Evolutionary conservation across 2,888 invertebrate genomes (phyloP).

Genomic region (Synanthedon tipuliformis): DNA sequence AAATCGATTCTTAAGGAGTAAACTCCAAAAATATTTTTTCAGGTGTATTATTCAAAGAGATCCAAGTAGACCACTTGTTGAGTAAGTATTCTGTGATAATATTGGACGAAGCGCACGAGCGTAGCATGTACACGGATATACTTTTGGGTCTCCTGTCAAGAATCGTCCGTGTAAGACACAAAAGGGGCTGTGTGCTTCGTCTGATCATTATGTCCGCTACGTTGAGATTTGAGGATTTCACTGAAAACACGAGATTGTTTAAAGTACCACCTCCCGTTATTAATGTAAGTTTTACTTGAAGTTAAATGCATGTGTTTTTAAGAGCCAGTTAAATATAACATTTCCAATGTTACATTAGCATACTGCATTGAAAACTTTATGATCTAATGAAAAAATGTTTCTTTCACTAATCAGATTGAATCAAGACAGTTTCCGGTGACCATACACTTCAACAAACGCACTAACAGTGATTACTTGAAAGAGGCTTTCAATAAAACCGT

Average conservation of each 20-base stretch:
- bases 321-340: too few relatives aligned
- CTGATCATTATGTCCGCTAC: slow-evolving; percentile 99
- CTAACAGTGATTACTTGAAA: slow-evolving; percentile 86
- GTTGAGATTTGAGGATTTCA: slow-evolving; percentile 91
- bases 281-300: slow-evolving; percentile 57
- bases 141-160: slow-evolving; percentile 91
- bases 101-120: slow-evolving; percentile 97
- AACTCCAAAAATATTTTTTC: too few relatives aligned
- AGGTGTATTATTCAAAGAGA: slow-evolving; percentile 92
- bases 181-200: slow-evolving; percentile 84
- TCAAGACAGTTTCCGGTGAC: slow-evolving; percentile 95
- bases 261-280: slow-evolving; percentile 88
- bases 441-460: slow-evolving; percentile 92
- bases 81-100: slow-evolving; percentile 93
- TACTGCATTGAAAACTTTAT: too few relatives aligned
- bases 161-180: slow-evolving; percentile 84
- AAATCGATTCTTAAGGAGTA: too few relatives aligned
- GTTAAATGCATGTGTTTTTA: too few relatives aligned
- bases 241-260: slow-evolving; percentile 84
- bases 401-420: slow-evolving; percentile 66
- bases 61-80: slow-evolving; percentile 83
- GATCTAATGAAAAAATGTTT: too few relatives aligned
- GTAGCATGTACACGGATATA: slow-evolving; percentile 96
- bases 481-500: slow-evolving; percentile 89
- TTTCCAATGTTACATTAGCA: too few relatives aligned